Evolutionary conservation across 1,140 invertebrate genomes (phyloP), one percentile per base, ranked within the genome.

Genomic region (Leptopilina clavipes): DNA sequence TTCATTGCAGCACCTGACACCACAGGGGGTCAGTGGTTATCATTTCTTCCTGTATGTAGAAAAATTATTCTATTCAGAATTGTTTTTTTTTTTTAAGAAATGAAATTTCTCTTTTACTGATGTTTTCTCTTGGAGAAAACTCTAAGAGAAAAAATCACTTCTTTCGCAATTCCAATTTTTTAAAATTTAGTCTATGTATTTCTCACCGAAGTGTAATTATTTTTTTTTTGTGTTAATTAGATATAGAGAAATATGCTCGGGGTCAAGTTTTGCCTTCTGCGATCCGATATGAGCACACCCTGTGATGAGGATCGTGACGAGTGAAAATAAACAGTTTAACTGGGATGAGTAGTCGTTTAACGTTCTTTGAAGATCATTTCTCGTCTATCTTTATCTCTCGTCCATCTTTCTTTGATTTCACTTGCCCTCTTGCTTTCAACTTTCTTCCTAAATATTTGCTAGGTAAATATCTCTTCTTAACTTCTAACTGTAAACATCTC

Each of bases 321-420:
- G 88, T 89, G 87, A 88, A 89, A 89, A 89, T 89, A 89, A 89
- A 89, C 88, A 89, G 84, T 90, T 89, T 90, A 90, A 89, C 86
- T 82, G 85, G 87, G 86, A 89, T 89, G 89, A 90, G 86, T 89
- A 86, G 86, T 84, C 87, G 81, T 87, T 90, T 86, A 83, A 76
- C 80, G 86, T 85, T 85, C 82, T 81, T 78, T 76, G 31, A 72
- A 52, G 82, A 84, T 84, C 83, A 79, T 83, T 81, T 65, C 59
- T 75, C 79, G 77, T 76, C 76, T 82, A 78, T 79, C 70, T 31
- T n/a, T 65, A 10, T 59, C 56, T 59, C 56, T 19, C 22, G 17
- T 70, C 22, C 75, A 72, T 19, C 73, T 11, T 11, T 6, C 1
- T 25, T 17, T 19, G 7, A 25, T 70, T 14, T 45, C 74, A 25